A percentile compares a stretch with the other conserved stretches of the same genome.
These are phyloP conservation scores for Baronia brevicornis DNA, from an alignment of 2,888 invertebrate genomes.

Conservation along the genomic window DNA sequence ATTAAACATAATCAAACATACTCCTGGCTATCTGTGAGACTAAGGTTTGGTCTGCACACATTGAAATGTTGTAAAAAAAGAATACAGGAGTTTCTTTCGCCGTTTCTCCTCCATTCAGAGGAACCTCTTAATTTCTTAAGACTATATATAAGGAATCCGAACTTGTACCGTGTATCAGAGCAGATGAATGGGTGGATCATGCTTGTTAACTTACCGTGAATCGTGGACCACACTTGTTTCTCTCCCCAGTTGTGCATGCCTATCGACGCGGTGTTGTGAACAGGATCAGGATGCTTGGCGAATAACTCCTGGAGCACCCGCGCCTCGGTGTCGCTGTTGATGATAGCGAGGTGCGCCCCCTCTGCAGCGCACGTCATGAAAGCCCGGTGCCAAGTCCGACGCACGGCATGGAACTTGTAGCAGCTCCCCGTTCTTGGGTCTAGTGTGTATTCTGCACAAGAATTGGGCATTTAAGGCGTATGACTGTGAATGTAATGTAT, in stretches of 20 bases:
- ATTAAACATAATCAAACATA: too few relatives aligned
- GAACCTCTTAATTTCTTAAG: too few relatives aligned
- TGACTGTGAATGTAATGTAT: too few relatives aligned
- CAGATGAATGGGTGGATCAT: too few relatives aligned
- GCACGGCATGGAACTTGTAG: constrained; percentile 26
- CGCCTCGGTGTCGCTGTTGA: constrained; percentile 26
- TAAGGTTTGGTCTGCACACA: too few relatives aligned
- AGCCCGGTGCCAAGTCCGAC: constrained; percentile 21
- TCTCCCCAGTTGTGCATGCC: constrained; percentile 29
- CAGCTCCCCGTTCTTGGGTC: constrained; percentile 24
- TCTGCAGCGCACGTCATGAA: constrained; percentile 24
- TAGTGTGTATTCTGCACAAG: constrained; percentile 21
- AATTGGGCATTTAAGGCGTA: too few relatives aligned
- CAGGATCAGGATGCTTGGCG: constrained; percentile 17
- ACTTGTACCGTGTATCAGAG: too few relatives aligned
- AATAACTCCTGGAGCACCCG: constrained; percentile 23
- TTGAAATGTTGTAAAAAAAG: too few relatives aligned
- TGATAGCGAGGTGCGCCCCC: constrained; percentile 25
- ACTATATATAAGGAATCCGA: too few relatives aligned
- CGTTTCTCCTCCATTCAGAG: too few relatives aligned
- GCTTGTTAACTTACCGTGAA: constrained; percentile 27
- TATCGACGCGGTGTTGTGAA: constrained; percentile 16
- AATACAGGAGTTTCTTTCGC: too few relatives aligned
- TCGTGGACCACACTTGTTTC: constrained; percentile 24
- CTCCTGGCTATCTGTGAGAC: too few relatives aligned